phyloP scores from a whole-genome alignment of 2,113 vertebrate genomes.

The Crotophaga sulcirostris region DNA sequence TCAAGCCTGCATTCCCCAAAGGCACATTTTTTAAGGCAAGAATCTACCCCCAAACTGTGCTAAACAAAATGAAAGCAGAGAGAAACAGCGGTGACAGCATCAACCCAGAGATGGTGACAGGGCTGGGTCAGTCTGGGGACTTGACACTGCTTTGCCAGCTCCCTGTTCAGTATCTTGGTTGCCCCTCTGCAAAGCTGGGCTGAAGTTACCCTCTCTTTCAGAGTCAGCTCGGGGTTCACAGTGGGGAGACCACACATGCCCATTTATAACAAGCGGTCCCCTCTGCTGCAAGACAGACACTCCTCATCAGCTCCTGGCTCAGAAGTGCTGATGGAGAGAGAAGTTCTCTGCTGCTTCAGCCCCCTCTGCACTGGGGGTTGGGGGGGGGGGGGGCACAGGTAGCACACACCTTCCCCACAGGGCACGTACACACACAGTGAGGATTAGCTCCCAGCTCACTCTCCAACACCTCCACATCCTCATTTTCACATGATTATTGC shows the following conservation, averaged over 20 bases:
- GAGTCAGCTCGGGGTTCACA: background rate
- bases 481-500: background rate
- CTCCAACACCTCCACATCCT: background rate
- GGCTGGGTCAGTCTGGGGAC: background rate
- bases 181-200: background rate
- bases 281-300: accelerated
- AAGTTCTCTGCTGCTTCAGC: accelerated
- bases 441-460: background rate
- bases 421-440: accelerated
- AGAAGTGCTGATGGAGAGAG: background rate
- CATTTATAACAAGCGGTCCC: background rate
- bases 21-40: background rate
- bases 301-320: background rate
- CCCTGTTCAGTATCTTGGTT: accelerated
- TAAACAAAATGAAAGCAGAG: background rate
- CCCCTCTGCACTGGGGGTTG: background rate
- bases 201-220: background rate
- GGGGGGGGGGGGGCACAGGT: background rate
- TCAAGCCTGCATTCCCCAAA: background rate
- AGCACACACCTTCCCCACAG: accelerated
- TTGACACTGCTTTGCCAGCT: background rate
- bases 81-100: background rate
- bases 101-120: accelerated
- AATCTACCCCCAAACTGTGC: background rate
- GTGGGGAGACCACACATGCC: background rate